Conservation (phyloP, 1,140 invertebrate genomes). For the Lucilia sericata region DNA sequence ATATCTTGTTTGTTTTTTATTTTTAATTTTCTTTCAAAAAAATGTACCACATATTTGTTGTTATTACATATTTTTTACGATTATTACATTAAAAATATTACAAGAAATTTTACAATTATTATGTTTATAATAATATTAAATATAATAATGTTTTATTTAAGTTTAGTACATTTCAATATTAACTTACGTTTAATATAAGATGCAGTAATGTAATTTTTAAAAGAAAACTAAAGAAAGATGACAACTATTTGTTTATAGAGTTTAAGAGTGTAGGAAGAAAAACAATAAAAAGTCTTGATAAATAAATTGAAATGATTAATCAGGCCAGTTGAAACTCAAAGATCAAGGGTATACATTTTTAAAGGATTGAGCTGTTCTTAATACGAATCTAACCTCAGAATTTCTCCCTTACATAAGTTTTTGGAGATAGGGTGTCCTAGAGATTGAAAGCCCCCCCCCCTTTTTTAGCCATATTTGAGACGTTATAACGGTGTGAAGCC, state of each 20-base stretch:
- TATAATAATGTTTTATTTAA: background rate
- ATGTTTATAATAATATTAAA: conserved; percentile 2
- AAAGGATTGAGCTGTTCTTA: no score
- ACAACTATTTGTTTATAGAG: background rate
- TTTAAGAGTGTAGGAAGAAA: no score
- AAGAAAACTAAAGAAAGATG: background rate
- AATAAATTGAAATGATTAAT: no score
- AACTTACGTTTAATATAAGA: background rate
- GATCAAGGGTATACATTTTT: no score
- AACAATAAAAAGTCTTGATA: no score
- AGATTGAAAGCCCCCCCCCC: no score
- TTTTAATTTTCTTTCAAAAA: conserved; percentile 19
- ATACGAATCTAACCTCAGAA: no score
- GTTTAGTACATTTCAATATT: background rate
- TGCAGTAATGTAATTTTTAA: background rate
- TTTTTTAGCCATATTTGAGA: no score
- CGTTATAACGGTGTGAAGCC: no score
- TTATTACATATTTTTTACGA: conserved; percentile 1
- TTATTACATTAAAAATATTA: conserved; percentile 28
- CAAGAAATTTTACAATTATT: conserved; percentile 13
- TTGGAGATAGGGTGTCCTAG: no score
- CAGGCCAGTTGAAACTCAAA: no score
- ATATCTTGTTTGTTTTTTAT: conserved; percentile 42
- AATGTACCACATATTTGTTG: conserved; percentile 52
- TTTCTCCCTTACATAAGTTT: no score